These are phyloP conservation scores for Dendronephthya gigantea DNA, from an alignment of 64 coral and sea anemone genomes.

Conservation along the genomic window DNA sequence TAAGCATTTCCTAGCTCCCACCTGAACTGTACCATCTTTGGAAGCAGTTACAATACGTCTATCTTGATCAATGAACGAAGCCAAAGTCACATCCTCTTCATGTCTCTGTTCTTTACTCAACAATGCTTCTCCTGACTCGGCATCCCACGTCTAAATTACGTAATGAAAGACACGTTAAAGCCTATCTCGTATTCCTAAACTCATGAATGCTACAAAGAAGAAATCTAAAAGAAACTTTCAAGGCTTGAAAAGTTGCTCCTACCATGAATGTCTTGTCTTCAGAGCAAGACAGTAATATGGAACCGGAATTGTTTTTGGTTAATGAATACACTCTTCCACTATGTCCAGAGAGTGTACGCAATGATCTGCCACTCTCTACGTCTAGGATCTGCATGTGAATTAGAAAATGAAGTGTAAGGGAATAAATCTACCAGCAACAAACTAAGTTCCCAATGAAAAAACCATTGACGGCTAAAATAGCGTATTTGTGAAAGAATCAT, in stretches of 20 bases:
- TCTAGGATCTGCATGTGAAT: constrained; percentile 26
- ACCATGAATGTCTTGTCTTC: constrained; percentile 56
- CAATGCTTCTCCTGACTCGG: not conserved
- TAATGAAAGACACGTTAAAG: not conserved
- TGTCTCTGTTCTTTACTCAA: not conserved
- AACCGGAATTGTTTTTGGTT: constrained; percentile 19
- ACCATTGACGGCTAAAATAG: too few relatives aligned
- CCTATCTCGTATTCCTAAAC: too few relatives aligned
- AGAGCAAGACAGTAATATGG: constrained; percentile 37
- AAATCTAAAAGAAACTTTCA: not conserved
- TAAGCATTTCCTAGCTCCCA: too few relatives aligned
- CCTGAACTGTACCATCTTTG: constrained; percentile 72
- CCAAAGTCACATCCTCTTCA: not conserved
- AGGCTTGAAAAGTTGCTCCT: not conserved
- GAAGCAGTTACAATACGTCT: constrained; percentile 52
- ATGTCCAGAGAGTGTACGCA: constrained; percentile 27
- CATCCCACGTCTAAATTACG: constrained; percentile 27
- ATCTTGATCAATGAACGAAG: constrained; percentile 48
- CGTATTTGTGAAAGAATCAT: too few relatives aligned
- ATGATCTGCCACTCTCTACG: constrained; percentile 1
- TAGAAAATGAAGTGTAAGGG: not conserved
- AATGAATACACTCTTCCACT: constrained; percentile 34
- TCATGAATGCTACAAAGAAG: not conserved
- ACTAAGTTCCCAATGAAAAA: too few relatives aligned
- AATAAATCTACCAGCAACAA: not conserved